These are phyloP conservation scores for Pomacea maculata DNA, from an alignment of 1,140 invertebrate genomes.

Conservation along the genomic window DNA sequence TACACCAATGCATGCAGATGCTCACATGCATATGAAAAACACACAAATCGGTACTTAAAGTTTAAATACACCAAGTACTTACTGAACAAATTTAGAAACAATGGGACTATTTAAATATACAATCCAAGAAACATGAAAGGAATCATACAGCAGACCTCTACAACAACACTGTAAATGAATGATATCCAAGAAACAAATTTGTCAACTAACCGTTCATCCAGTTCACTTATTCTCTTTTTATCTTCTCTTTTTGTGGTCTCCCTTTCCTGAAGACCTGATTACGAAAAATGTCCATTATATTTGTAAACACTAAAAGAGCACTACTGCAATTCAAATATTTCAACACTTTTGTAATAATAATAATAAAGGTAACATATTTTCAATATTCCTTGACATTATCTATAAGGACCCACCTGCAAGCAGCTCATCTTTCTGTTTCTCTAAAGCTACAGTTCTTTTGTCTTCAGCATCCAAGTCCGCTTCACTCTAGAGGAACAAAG, in stretches of 20 bases:
- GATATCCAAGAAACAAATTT: background rate
- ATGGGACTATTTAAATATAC: background rate
- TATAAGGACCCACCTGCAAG: conserved; percentile 36
- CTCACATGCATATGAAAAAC: too few species aligned
- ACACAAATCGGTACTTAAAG: too few species aligned
- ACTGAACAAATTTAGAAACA: background rate
- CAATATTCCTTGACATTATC: background rate
- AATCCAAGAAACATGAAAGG: too few species aligned
- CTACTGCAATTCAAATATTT: too few species aligned
- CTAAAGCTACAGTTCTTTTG: conserved; percentile 38
- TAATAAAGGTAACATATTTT: too few species aligned
- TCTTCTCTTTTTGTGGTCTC: conserved; percentile 39
- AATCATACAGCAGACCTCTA: too few species aligned
- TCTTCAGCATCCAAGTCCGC: conserved; percentile 38
- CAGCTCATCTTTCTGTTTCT: conserved; percentile 37
- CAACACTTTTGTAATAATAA: too few species aligned
- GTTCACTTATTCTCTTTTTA: conserved; percentile 40
- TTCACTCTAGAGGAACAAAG: conserved; percentile 39
- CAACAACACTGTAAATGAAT: background rate
- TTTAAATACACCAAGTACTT: too few species aligned
- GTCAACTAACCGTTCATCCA: conserved; percentile 47
- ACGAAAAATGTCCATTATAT: background rate
- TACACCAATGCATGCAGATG: too few species aligned
- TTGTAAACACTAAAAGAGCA: too few species aligned
- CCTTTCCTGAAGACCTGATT: conserved; percentile 47